Percentiles rank a stretch among this genome's conserved stretches.
Evolutionary conservation across 2,113 vertebrate species (phyloP).

Genomic region (Capreolus pygargus): DNA sequence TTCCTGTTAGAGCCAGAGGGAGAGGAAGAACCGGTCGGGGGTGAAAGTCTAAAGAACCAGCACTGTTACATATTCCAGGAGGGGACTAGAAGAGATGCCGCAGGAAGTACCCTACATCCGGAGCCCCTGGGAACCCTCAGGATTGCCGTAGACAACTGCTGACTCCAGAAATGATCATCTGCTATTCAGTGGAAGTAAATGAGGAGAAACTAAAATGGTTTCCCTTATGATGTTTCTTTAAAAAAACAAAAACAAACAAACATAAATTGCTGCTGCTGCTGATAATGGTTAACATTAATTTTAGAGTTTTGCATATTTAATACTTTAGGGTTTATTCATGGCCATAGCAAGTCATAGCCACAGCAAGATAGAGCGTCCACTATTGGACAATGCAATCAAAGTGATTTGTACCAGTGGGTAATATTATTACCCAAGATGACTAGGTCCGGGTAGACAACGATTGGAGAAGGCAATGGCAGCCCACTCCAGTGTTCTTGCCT

Average conservation of each 20-base stretch:
- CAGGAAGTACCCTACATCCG: neutral
- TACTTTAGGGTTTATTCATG: neutral
- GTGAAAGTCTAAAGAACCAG: neutral
- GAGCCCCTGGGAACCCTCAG: neutral
- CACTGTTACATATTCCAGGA: fast-evolving
- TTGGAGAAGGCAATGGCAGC: too few relatives aligned
- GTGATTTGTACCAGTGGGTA: neutral
- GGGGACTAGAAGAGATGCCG: fast-evolving
- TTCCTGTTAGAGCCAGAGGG: neutral
- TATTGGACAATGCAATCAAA: neutral
- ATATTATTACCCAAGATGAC: neutral
- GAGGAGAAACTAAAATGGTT: neutral
- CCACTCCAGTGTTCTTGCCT: too few relatives aligned
- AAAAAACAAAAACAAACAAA: neutral
- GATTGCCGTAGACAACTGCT: fast-evolving
- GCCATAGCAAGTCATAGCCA: neutral
- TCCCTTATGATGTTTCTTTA: neutral
- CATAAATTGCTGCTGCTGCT: neutral
- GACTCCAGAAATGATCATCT: neutral
- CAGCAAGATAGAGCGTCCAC: neutral
- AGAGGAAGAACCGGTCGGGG: too few relatives aligned
- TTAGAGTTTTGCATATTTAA: neutral
- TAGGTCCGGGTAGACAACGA: neutral
- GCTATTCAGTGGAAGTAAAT: neutral
- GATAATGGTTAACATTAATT: neutral